phyloP scores from a whole-genome alignment of 2,113 vertebrate species.

The Symphodus melops region DNA sequence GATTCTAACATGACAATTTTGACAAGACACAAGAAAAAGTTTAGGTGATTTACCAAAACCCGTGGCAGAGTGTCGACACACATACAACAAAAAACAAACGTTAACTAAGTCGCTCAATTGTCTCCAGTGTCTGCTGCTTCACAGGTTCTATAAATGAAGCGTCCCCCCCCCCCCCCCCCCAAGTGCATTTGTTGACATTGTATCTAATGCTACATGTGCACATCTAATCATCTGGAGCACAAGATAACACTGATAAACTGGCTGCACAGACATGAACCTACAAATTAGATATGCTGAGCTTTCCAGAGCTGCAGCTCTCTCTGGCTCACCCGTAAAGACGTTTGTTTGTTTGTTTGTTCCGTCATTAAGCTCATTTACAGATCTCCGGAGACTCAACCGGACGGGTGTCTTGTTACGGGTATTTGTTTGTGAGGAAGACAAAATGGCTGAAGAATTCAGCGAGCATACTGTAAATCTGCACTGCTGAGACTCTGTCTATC shows the following conservation, averaged over 20 bases:
- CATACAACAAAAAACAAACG: too few species aligned
- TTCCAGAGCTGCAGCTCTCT: slow-evolving; percentile 65
- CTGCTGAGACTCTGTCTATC: slow-evolving; percentile 9
- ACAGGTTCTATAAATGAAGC: too few species aligned
- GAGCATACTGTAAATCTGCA: slow-evolving; percentile 1
- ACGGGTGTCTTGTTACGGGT: slow-evolving; percentile 49
- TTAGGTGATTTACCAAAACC: too few species aligned
- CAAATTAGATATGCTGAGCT: slow-evolving; percentile 72
- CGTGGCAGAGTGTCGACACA: too few species aligned
- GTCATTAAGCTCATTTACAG: slow-evolving; percentile 76
- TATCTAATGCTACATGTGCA: slow-evolving; percentile 45
- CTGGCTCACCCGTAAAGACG: slow-evolving; percentile 50
- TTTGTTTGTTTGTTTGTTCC: slow-evolving; percentile 74
- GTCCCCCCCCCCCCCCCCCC: too few species aligned
- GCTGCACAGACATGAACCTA: slow-evolving; percentile 69
- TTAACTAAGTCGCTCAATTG: too few species aligned
- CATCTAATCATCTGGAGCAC: slow-evolving; percentile 59
- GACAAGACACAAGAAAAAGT: too few species aligned
- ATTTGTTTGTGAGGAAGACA: slow-evolving; percentile 48
- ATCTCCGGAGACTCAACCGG: slow-evolving; percentile 64
- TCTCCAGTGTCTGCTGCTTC: too few species aligned
- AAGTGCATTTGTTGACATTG: slow-evolving; percentile 45
- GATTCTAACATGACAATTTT: too few species aligned
- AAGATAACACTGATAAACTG: slow-evolving; percentile 76
- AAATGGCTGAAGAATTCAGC: slow-evolving; percentile 20